Evolutionary conservation across 2,797 vertebrate genomes (phyloP), one percentile per base, ranked within the genome.

Genomic region (Danio aesculapii): DNA sequence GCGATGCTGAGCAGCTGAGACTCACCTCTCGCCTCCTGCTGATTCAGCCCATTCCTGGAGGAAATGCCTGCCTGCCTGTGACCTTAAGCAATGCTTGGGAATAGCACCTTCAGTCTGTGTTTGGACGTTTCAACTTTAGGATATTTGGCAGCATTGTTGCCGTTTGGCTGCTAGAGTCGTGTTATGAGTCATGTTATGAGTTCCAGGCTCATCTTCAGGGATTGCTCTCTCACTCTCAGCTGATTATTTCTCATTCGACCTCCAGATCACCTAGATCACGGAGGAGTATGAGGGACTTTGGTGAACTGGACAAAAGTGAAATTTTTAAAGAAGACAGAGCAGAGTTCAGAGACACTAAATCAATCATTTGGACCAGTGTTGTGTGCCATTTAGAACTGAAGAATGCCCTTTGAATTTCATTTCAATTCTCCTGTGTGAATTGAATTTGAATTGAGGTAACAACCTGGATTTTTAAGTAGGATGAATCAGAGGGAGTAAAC

Each of bases 21-120:
- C 12, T 75, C 83, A 77, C 69, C 13, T 50, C 58, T 52, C 39
- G 17, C 53, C 62, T 72, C 71, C 57, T 84, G 73, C 72, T 72
- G 63, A 55, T 61, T 62, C 30, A 17, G 49, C 64, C 63, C 16
- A 12, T 58, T 73, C 64, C 75, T 84, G 59, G 75, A 66, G 83
- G 66, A 72, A 75, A 44, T 69, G 74, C 64, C 64, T 59, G 39
- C 52, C 58, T 75, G 50, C 75, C 72, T 10, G 6, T 81, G 59
- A 80, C 66, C 72, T 75, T 49, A 74, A 70, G 49, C 66, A 49
- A 8, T 16, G n/a, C 30, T 44, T 21, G 0, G n/a, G 12, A 61
- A 44, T 53, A 72, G 17, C 63, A 61, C 17, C 67, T 77, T 66
- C 9, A 19, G 55, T 30, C 53, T 77, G 21, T 83, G 21, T 41